Percentiles rank a stretch among this genome's conserved stretches.
phyloP scores from a whole-genome alignment of 2,888 invertebrate genomes.

The Panorpa germanica region DNA sequence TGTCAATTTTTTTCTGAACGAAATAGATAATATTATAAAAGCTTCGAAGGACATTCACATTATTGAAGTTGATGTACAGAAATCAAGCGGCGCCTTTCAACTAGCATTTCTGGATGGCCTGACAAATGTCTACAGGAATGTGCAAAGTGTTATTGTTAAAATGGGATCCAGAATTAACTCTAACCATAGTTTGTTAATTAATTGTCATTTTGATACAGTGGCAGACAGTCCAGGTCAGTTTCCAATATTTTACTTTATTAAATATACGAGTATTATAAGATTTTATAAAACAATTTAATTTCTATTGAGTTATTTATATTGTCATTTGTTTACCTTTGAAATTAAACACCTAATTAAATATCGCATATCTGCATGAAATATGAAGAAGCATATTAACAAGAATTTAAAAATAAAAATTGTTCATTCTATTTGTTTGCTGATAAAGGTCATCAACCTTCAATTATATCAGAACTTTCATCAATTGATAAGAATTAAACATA shows the following conservation, averaged over 20 bases:
- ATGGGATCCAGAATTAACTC: constrained; percentile 34
- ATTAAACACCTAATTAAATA: too few relatives aligned
- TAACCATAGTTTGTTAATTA: constrained; percentile 41
- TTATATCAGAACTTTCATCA: too few relatives aligned
- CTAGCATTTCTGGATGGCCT: constrained; percentile 49
- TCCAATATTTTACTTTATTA: constrained; percentile 16
- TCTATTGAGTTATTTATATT: neutral
- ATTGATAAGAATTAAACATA: too few relatives aligned
- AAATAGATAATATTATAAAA: constrained; percentile 25
- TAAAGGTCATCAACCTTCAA: too few relatives aligned
- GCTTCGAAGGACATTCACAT: constrained; percentile 24
- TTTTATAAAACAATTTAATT: neutral
- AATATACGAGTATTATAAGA: neutral
- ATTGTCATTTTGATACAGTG: constrained; percentile 62
- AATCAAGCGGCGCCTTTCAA: constrained; percentile 46
- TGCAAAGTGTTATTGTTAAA: constrained; percentile 46
- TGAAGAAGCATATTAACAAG: too few relatives aligned
- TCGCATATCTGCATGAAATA: too few relatives aligned
- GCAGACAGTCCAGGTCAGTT: constrained; percentile 48
- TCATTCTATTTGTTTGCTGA: too few relatives aligned
- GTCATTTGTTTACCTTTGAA: too few relatives aligned
- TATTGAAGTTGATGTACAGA: constrained; percentile 36
- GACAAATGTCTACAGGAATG: constrained; percentile 49
- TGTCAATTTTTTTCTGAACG: constrained; percentile 26
- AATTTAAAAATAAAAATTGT: too few relatives aligned